Conservation (phyloP, 2,797 vertebrate species). For the Tapera naevia region DNA sequence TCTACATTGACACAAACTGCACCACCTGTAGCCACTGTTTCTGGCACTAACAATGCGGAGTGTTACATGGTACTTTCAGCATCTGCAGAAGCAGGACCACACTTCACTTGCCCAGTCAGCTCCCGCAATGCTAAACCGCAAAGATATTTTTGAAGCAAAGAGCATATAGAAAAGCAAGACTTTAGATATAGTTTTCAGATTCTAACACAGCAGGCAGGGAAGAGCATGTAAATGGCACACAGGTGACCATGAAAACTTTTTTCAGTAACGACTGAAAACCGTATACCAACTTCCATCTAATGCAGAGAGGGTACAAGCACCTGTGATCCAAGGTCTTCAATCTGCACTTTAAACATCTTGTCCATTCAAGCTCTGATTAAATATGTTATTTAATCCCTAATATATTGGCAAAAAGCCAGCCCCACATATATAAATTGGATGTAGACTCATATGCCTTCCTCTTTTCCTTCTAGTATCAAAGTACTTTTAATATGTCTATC, state of each 20-base stretch:
- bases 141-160: background rate
- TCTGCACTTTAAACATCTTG: background rate
- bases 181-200: background rate
- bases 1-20: background rate
- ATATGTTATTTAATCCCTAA: background rate
- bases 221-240: background rate
- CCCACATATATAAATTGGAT: background rate
- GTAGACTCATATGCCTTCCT: background rate
- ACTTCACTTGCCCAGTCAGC: background rate
- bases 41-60: background rate
- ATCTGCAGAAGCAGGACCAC: background rate
- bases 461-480: background rate
- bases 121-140: background rate
- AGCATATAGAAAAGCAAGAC: background rate
- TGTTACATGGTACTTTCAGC: background rate
- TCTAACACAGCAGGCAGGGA: background rate
- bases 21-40: background rate
- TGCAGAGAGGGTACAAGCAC: background rate
- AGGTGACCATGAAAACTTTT: background rate
- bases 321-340: background rate
- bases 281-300: background rate
- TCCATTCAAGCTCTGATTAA: background rate
- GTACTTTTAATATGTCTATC: background rate
- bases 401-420: background rate
- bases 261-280: background rate